Evolutionary conservation across 2,113 vertebrate species (phyloP).

Genomic region (Vicugna pacos): DNA sequence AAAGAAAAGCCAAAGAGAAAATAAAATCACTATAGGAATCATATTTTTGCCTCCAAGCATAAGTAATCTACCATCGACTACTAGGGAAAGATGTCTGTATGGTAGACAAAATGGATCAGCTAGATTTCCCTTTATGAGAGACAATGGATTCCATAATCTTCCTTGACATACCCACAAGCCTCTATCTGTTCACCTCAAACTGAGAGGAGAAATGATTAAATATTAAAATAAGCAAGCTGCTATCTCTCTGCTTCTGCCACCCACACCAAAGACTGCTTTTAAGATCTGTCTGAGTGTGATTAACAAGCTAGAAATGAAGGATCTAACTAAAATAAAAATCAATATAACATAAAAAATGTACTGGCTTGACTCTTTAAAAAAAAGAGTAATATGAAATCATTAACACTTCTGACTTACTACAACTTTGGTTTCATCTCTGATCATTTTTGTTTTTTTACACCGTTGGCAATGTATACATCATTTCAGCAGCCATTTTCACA

Average conservation of each 20-base stretch:
- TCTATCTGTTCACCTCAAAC: conserved; percentile 17
- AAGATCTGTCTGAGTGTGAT: not conserved
- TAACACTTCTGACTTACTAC: conserved; percentile 30
- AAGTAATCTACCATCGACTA: not conserved
- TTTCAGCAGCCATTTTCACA: conserved; percentile 10
- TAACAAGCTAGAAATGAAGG: conserved; percentile 68
- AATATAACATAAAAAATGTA: not conserved
- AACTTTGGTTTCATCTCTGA: not conserved
- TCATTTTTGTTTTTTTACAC: not conserved
- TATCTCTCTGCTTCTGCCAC: conserved; percentile 78
- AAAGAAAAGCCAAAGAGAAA: not conserved
- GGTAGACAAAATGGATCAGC: not conserved
- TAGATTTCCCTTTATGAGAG: conserved; percentile 57
- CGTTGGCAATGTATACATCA: not conserved
- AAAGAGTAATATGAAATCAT: not conserved
- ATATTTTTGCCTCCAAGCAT: not conserved
- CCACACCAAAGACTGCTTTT: conserved; percentile 32
- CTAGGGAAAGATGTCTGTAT: conserved; percentile 21
- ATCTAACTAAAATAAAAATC: conserved; percentile 18
- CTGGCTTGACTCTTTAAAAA: not conserved
- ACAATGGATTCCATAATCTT: conserved; percentile 32
- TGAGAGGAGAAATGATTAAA: conserved; percentile 71
- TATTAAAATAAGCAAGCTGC: conserved; percentile 84
- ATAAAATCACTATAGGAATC: conserved; percentile 1
- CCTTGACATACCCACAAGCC: conserved; percentile 22